phyloP scores from a whole-genome alignment of 2,888 invertebrate species.

The Neoscelio sp. region DNA sequence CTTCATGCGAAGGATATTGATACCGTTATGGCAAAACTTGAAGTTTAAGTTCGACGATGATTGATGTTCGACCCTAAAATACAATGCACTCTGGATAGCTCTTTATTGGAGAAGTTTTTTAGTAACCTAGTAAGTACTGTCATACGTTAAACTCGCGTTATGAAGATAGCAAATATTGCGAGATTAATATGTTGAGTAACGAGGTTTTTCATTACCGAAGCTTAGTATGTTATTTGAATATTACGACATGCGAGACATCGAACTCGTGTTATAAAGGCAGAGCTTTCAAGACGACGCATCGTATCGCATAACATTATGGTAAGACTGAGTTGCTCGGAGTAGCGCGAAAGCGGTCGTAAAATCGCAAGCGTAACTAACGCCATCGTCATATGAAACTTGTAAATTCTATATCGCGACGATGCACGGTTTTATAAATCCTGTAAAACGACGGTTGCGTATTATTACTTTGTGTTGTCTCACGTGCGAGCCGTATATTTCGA shows the following conservation, averaged over 20 bases:
- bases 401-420: slow-evolving; percentile 69
- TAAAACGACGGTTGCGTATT: slow-evolving; percentile 67
- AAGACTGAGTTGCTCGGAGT: slow-evolving; percentile 52
- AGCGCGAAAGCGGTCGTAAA: slow-evolving; percentile 70
- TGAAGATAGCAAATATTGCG: slow-evolving; percentile 35
- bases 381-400: slow-evolving; percentile 71
- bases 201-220: slow-evolving; percentile 57
- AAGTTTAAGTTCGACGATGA: too few relatives aligned
- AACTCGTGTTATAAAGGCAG: slow-evolving; percentile 59
- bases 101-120: too few relatives aligned
- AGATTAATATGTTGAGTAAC: slow-evolving; percentile 37
- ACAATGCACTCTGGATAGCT: too few relatives aligned
- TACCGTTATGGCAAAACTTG: too few relatives aligned
- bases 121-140: not conserved
- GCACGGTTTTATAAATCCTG: slow-evolving; percentile 69
- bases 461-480: slow-evolving; percentile 66
- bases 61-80: too few relatives aligned
- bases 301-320: slow-evolving; percentile 64
- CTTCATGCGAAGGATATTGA: too few relatives aligned
- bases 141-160: not conserved
- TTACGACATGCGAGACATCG: slow-evolving; percentile 62
- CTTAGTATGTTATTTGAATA: slow-evolving; percentile 53
- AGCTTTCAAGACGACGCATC: slow-evolving; percentile 64
- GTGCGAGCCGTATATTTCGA: slow-evolving; percentile 41
- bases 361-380: slow-evolving; percentile 70